A percentile compares a stretch with the other conserved stretches of the same genome.
phyloP scores from a whole-genome alignment of 2,797 vertebrate genomes.

The Malurus leucopterus region DNA sequence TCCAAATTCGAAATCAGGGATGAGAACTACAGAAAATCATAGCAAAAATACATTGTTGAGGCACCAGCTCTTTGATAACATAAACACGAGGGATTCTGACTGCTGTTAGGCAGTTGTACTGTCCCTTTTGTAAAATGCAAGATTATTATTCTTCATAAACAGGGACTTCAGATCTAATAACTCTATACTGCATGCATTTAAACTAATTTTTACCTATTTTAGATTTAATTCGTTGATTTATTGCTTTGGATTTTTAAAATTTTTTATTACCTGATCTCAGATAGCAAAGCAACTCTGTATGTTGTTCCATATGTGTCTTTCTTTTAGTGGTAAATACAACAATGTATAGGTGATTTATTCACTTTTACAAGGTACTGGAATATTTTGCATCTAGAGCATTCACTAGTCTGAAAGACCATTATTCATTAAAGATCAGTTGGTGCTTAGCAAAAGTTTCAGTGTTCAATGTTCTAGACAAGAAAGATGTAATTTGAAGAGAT shows the following conservation, averaged over 20 bases:
- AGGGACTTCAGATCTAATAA: background rate
- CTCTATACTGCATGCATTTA: background rate
- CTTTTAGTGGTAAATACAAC: background rate
- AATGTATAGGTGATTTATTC: background rate
- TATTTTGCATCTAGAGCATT: background rate
- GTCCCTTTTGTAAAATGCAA: background rate
- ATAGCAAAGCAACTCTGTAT: background rate
- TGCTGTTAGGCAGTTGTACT: background rate
- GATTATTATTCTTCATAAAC: background rate
- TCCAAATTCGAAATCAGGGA: background rate
- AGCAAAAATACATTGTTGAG: background rate
- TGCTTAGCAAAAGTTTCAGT: background rate
- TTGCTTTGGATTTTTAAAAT: background rate
- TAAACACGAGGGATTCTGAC: background rate
- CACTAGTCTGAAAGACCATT: background rate
- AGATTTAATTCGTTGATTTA: background rate
- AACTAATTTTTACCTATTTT: background rate
- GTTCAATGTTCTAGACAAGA: background rate
- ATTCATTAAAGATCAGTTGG: background rate
- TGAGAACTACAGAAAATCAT: background rate
- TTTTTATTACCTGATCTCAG: background rate
- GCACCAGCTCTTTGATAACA: background rate
- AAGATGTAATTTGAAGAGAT: background rate
- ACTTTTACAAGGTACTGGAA: background rate
- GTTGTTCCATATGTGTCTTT: background rate